phyloP scores from a whole-genome alignment of 2,888 invertebrate genomes.

The Lasioglossum calceatum region DNA sequence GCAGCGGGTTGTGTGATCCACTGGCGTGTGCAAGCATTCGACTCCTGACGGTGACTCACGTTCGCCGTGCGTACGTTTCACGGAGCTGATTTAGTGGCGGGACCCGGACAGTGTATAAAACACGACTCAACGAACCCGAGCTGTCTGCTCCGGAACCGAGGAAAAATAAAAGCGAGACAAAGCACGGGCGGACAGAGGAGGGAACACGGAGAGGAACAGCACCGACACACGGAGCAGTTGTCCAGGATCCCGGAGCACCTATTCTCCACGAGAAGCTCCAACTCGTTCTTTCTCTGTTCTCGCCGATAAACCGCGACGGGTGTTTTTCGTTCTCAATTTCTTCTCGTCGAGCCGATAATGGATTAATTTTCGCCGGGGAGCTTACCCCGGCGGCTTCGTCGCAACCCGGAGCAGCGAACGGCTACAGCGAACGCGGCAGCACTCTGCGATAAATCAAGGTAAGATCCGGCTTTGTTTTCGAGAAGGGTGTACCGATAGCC shows the following conservation, averaged over 20 bases:
- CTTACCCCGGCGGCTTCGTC: constrained; percentile 54
- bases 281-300: background rate
- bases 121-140: background rate
- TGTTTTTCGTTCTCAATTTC: constrained; percentile 51
- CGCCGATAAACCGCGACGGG: background rate
- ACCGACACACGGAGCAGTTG: background rate
- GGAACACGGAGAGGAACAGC: background rate
- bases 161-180: constrained; percentile 17
- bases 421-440: constrained; percentile 39
- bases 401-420: constrained; percentile 10
- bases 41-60: constrained; percentile 44
- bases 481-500: constrained; percentile 71
- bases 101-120: constrained; percentile 31
- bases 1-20: constrained; percentile 41
- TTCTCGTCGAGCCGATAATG: constrained; percentile 70
- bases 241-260: background rate
- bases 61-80: constrained; percentile 54
- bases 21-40: constrained; percentile 45
- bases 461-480: constrained; percentile 76
- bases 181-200: background rate
- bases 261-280: background rate
- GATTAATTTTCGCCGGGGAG: constrained; percentile 73
- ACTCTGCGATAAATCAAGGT: constrained; percentile 76
- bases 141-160: constrained; percentile 2
- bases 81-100: constrained; percentile 64